Base-by-base conservation (phyloP, 1,140 invertebrate species). In the Cataglyphis hispanica region DNA sequence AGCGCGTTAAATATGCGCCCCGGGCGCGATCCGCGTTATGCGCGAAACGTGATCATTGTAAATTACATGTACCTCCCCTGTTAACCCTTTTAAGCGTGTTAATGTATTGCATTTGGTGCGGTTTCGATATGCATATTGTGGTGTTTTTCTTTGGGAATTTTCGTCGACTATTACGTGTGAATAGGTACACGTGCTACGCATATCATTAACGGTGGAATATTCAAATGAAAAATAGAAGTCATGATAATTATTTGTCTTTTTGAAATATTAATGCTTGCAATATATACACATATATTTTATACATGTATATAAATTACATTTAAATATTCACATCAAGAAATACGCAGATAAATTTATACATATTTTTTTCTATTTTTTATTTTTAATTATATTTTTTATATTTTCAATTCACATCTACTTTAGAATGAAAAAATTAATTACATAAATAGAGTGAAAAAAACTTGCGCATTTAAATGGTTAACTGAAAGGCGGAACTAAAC, bases 1-100 rank as follows among this genome's bases (percentile, higher is more conserved):
- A 63, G 69, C 84, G 66, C 75, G 67, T 87, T 87, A 86, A 87
- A 80, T 80, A 80, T 80, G 77, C 77, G 77, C 77, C 63, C 46
- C 63, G 6, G 64, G 77, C 77, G 64, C 50, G 64, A 80, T 40
- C 64, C 77, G 77, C 77, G 77, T 80, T 80, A 80, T 80, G 77
- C 22, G 63, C 46, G 77, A 64, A 80, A 80, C 77, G 77, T 80
- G 64, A 80, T 80, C 77, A 80, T 25, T 37, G 77, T 80, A 80
- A 80, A 80, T 80, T 80, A 80, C 46, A 69, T 46, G 53, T 74
- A 46, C n/a, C 63, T 37, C 43, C 43, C 50, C 22, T 53, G 64
- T 80, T 80, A 67, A 67, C 76, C 46, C n/a, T 63, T 46, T 80
- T 80, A 56, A 56, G 8, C 64, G 34, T 25, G 64, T 80, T 80